Evolutionary conservation across 2,797 vertebrate genomes (phyloP), one percentile per base, ranked within the genome.

Genomic region (Pelochelys cantorii): DNA sequence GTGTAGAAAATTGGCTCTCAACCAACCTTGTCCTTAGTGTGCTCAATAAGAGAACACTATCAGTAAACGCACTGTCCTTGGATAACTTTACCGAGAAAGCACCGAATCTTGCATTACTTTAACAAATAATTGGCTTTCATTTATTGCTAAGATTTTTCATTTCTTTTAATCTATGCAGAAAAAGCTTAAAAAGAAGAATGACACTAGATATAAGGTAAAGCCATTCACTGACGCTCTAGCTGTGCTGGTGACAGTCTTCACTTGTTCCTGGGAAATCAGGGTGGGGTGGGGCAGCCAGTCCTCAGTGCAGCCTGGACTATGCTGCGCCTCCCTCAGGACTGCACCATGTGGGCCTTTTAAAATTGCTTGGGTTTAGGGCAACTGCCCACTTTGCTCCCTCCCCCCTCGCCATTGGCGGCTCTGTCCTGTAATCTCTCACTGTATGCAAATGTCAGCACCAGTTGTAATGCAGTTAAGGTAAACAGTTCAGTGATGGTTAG

Each of bases 1-100:
- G 94, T 78, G 84, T 93, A 83, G 81, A 83, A 93, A 90, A 96
- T 91, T 75, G 82, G 88, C 93, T 91, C 93, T 75, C 68, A 53
- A 92, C 88, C 86, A 94, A 84, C 89, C 89, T 91, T 94, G 83
- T 77, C 85, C 85, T 95, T 74, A 1, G 1, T 2, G 62, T 85
- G 86, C 83, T 94, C 92, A n/a, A 0, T 88, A 42, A 81, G 57
- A 22, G 3, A 42, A 75, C 68, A 23, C n/a, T 48, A 48, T 48
- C 42, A 31, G 59, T 37, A 17, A 31, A 31, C 48, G 15, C 42
- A 9, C 57, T 52, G 83, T 83, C 79, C n/a, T 42, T 18, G 74
- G 87, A 29, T 75, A 22, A 75, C 87, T 90, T 31, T n/a, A n/a
- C 87, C 83, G 56, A 59, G 92, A 85, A 34, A 87, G 31, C 71